These are phyloP conservation scores for Lutjanus campechanus DNA, from an alignment of 2,797 vertebrate genomes.

Conservation along the genomic window DNA sequence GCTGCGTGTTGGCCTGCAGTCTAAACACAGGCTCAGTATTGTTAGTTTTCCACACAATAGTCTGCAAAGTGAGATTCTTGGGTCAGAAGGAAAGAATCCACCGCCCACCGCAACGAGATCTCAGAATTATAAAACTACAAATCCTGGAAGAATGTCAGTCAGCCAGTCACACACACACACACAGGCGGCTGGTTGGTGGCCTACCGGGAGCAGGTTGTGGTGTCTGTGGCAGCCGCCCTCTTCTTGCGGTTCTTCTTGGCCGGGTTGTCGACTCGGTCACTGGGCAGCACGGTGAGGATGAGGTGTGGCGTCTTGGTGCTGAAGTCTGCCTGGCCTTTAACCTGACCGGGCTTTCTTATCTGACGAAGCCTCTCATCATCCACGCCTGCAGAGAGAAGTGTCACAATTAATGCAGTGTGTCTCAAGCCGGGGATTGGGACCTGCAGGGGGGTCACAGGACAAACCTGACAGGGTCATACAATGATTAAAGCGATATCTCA, in stretches of 20 bases:
- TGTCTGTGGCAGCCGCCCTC: conserved; percentile 84
- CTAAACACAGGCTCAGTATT: conserved; percentile 72
- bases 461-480: not conserved
- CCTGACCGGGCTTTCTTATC: conserved; percentile 76
- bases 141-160: conserved; percentile 36
- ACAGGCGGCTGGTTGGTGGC: conserved; percentile 18
- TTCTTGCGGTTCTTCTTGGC: conserved; percentile 86
- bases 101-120: conserved; percentile 35
- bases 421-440: not conserved
- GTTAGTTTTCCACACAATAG: conserved; percentile 65
- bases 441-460: too few species aligned
- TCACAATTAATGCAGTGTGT: not conserved
- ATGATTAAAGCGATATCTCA: too few species aligned
- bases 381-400: conserved; percentile 73
- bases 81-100: conserved; percentile 41
- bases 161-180: conserved; percentile 31
- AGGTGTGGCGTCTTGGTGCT: conserved; percentile 89
- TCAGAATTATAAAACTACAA: conserved; percentile 49
- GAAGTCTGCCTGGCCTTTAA: conserved; percentile 86
- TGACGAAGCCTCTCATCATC: conserved; percentile 85
- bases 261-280: conserved; percentile 85
- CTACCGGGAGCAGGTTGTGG: conserved; percentile 86
- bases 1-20: conserved; percentile 64
- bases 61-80: conserved; percentile 45
- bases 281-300: conserved; percentile 89